phyloP scores from a whole-genome alignment of 1,140 invertebrate genomes.

The Drosophila kepulauana region DNA sequence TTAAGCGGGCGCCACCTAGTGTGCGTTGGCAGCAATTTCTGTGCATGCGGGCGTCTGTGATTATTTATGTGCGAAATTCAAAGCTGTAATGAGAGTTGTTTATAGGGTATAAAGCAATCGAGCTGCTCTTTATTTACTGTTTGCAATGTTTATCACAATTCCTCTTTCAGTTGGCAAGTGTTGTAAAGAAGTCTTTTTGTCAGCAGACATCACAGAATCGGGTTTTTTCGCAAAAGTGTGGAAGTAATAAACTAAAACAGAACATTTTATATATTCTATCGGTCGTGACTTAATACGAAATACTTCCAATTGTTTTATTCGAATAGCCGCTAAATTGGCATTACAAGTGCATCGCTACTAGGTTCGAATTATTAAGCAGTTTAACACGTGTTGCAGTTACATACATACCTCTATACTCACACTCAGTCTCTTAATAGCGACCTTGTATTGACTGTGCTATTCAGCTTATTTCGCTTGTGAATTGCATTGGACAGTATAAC shows the following conservation, averaged over 20 bases:
- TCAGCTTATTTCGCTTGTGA: conserved; percentile 11
- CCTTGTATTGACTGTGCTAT: conserved; percentile 23
- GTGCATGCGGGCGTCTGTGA: not conserved
- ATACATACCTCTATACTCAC: not conserved
- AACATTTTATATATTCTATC: not conserved
- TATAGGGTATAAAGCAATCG: not conserved
- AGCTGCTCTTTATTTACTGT: not conserved
- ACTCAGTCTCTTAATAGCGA: conserved; percentile 16
- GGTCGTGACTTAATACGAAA: conserved; percentile 15
- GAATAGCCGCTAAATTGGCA: not conserved
- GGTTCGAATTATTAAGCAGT: conserved; percentile 27
- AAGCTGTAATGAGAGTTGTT: not conserved
- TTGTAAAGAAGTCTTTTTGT: not conserved
- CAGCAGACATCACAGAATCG: not conserved
- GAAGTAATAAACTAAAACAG: not conserved
- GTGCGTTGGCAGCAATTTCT: conserved; percentile 1
- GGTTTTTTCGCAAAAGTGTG: not conserved
- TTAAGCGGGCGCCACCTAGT: not conserved
- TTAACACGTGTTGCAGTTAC: conserved; percentile 34
- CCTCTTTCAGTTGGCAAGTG: not conserved
- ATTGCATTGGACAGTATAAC: conserved; percentile 14
- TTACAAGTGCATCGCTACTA: conserved; percentile 3
- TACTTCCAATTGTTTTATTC: not conserved
- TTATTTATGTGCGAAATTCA: not conserved
- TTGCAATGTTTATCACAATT: conserved; percentile 13